A percentile compares a stretch with the other conserved stretches of the same genome.
Evolutionary conservation across 1,140 invertebrate genomes (phyloP).

Genomic region (Sesamia nonagrioides): DNA sequence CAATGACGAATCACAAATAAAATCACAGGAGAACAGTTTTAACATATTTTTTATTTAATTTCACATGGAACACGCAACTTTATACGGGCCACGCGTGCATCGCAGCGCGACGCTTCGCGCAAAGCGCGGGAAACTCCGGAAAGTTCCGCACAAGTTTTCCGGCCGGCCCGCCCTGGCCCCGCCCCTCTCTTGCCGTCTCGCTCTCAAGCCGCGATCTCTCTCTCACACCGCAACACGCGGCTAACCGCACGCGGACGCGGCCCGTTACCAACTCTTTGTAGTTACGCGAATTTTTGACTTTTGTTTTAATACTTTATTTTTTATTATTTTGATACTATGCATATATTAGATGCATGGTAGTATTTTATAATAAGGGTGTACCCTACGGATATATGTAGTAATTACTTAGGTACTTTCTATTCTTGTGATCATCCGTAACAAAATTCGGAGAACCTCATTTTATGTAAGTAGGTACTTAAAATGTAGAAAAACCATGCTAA

Average conservation of each 20-base stretch:
- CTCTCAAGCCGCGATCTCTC: slow-evolving; percentile 60
- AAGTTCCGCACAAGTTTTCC: slow-evolving; percentile 67
- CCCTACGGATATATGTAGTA: no score
- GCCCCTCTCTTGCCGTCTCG: slow-evolving; percentile 64
- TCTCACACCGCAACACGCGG: slow-evolving; percentile 61
- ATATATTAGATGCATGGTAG: not conserved
- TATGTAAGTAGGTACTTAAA: no score
- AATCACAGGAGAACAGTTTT: slow-evolving; percentile 8
- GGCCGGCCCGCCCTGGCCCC: slow-evolving; percentile 69
- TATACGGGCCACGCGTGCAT: slow-evolving; percentile 7
- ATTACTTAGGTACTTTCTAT: not conserved
- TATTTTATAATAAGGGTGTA: not conserved
- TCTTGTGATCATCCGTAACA: no score
- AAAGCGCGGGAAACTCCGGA: slow-evolving; percentile 75
- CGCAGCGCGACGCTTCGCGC: slow-evolving; percentile 43
- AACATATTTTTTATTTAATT: not conserved
- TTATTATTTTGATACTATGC: not conserved
- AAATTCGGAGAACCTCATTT: no score
- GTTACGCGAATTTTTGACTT: slow-evolving; percentile 31
- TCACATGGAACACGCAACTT: not conserved
- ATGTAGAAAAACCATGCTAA: no score
- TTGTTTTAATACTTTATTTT: slow-evolving; percentile 39
- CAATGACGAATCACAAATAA: not conserved
- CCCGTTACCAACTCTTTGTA: slow-evolving; percentile 53
- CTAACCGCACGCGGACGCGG: slow-evolving; percentile 67